A percentile compares a stretch with the other conserved stretches of the same genome.
phyloP scores from a whole-genome alignment of 2,113 vertebrate species.

The Lamprotornis superbus region DNA sequence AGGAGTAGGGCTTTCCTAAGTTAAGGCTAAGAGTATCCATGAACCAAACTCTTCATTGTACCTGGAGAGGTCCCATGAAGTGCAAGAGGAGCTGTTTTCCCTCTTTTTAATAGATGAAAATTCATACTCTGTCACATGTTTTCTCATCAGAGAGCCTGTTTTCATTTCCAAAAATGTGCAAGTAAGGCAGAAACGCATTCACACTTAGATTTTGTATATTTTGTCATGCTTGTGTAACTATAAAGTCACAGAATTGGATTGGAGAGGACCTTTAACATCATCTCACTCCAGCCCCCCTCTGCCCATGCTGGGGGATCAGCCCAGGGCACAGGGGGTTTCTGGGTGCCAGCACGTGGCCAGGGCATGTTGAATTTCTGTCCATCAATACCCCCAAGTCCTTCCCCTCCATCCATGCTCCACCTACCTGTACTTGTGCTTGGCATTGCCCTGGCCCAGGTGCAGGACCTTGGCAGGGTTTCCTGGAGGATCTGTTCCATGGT shows the following conservation, averaged over 20 bases:
- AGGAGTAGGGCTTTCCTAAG: not conserved
- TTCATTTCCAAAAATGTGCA: not conserved
- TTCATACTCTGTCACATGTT: accelerated
- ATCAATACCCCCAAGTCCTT: not conserved
- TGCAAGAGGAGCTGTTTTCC: not conserved
- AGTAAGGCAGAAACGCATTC: not conserved
- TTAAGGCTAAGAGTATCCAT: not conserved
- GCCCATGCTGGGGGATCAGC: not conserved
- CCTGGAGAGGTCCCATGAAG: not conserved
- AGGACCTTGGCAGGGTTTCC: not conserved
- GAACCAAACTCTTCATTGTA: not conserved
- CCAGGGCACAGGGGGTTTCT: not conserved
- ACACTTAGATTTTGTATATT: not conserved
- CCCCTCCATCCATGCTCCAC: not conserved
- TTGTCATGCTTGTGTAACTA: not conserved
- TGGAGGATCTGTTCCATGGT: not conserved
- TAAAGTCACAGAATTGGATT: not conserved
- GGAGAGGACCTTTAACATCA: not conserved
- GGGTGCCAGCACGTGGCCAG: not conserved
- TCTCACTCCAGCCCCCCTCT: not conserved
- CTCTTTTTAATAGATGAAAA: not conserved
- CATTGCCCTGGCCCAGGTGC: not conserved
- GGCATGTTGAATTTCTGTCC: not conserved
- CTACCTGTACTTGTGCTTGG: not conserved
- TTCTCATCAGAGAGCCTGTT: not conserved